A percentile compares a stretch with the other conserved stretches of the same genome.
Evolutionary conservation across 2,797 vertebrate species (phyloP).

Genomic region (Anabas testudineus): DNA sequence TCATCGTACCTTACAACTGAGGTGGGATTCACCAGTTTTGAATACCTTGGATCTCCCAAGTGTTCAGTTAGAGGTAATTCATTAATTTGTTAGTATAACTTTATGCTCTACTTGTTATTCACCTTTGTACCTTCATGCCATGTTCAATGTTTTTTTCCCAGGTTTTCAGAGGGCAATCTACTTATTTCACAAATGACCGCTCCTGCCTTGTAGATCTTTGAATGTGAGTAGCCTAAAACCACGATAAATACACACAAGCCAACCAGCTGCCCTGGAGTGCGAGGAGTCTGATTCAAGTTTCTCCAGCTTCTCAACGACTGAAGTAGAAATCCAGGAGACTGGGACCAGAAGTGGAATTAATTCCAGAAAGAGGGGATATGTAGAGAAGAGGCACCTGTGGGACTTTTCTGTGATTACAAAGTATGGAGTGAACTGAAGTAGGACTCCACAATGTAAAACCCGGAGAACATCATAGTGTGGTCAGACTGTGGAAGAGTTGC

Average conservation of each 20-base stretch:
- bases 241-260: constrained; percentile 34
- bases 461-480: constrained; percentile 29
- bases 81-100: background rate
- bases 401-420: constrained; percentile 17
- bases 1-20: constrained; percentile 88
- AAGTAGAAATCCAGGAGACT: constrained; percentile 47
- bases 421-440: constrained; percentile 12
- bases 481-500: constrained; percentile 32
- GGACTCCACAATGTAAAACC: constrained; percentile 14
- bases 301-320: constrained; percentile 31
- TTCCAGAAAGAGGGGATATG: constrained; percentile 33
- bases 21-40: constrained; percentile 92
- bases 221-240: constrained; percentile 68
- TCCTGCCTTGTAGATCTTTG: constrained; percentile 68
- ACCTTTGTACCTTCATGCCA: background rate
- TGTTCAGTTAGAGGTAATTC: constrained; percentile 87
- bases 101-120: background rate
- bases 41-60: constrained; percentile 88
- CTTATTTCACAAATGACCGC: constrained; percentile 89
- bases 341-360: constrained; percentile 64
- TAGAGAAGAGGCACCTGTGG: constrained; percentile 28
- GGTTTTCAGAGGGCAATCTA: constrained; percentile 93
- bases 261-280: constrained; percentile 58
- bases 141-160: constrained; percentile 43
- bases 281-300: constrained; percentile 37